These are phyloP conservation scores for Pachypeltis micranthus DNA, from an alignment of 1,140 invertebrate genomes.

Conservation along the genomic window DNA sequence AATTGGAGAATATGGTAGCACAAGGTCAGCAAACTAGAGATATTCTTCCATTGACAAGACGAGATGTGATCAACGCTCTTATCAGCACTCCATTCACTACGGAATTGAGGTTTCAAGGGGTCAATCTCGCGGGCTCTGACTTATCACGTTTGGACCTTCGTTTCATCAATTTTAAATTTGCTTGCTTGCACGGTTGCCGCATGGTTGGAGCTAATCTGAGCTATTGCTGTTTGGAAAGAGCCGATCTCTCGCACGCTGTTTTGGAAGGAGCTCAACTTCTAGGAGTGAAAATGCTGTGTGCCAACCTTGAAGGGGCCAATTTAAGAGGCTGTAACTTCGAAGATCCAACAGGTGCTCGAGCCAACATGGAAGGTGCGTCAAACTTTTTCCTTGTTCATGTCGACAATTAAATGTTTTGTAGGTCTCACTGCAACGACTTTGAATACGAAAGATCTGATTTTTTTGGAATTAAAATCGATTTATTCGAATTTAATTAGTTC, in stretches of 20 bases:
- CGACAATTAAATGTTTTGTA: no score
- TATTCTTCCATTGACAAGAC: slow-evolving; percentile 59
- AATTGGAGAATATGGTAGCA: slow-evolving; percentile 43
- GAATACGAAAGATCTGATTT: no score
- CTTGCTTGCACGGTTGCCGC: slow-evolving; percentile 75
- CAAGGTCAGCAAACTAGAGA: slow-evolving; percentile 36
- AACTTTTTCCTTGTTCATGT: no score
- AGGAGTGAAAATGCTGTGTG: slow-evolving; percentile 83
- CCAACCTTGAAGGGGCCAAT: slow-evolving; percentile 81
- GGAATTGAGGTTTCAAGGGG: slow-evolving; percentile 84
- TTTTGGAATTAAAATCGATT: no score
- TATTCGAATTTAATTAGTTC: no score
- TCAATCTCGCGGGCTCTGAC: slow-evolving; percentile 81
- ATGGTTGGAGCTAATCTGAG: slow-evolving; percentile 79
- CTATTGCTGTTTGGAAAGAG: slow-evolving; percentile 81
- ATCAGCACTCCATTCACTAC: slow-evolving; percentile 64
- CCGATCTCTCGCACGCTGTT: slow-evolving; percentile 76
- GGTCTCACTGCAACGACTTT: no score
- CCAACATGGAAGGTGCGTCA: slow-evolving; percentile 77
- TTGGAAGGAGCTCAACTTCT: slow-evolving; percentile 79
- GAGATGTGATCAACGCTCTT: slow-evolving; percentile 77
- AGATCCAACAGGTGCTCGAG: slow-evolving; percentile 60
- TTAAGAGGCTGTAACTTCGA: slow-evolving; percentile 82
- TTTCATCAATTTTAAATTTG: slow-evolving; percentile 95
- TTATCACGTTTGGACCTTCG: slow-evolving; percentile 80